Percentiles rank a stretch among this genome's conserved stretches.
Evolutionary conservation across 2,888 invertebrate genomes (phyloP).

Genomic region (Amitus sp.): DNA sequence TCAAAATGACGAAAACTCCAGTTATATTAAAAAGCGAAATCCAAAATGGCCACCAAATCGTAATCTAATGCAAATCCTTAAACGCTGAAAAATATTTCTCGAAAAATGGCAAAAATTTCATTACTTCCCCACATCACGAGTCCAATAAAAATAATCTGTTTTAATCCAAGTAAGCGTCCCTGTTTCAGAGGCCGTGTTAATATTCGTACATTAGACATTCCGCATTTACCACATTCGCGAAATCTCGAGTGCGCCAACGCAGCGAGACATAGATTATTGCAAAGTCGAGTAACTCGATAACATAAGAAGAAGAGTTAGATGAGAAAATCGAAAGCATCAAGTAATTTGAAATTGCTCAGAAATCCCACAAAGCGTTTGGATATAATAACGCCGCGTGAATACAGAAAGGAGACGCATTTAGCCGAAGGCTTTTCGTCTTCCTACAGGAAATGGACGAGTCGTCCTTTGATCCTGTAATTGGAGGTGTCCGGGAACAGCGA

Average conservation of each 20-base stretch:
- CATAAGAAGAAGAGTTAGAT: neutral
- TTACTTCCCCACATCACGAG: neutral
- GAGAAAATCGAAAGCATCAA: constrained; percentile 5
- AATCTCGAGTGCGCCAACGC: constrained; percentile 44
- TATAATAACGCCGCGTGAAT: constrained; percentile 14
- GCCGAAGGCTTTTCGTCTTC: constrained; percentile 29
- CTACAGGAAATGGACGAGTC: constrained; percentile 41
- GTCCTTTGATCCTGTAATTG: constrained; percentile 57
- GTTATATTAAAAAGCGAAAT: too few species aligned
- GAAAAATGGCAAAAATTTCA: neutral
- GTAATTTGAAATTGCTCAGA: constrained; percentile 23
- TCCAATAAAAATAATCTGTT: neutral
- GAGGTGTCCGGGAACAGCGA: constrained; percentile 47
- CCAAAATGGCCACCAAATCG: too few species aligned
- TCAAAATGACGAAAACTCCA: too few species aligned
- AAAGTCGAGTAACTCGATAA: neutral
- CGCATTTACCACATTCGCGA: too few species aligned
- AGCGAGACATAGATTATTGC: too few species aligned
- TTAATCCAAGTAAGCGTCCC: neutral
- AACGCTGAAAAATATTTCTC: too few species aligned
- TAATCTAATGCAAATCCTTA: too few species aligned
- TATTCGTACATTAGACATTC: constrained; percentile 47
- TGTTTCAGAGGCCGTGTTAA: constrained; percentile 23
- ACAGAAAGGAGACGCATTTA: constrained; percentile 28
- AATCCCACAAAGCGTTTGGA: constrained; percentile 36